Conservation (phyloP, 2,113 vertebrate genomes). For the Dolichotis patagonum region DNA sequence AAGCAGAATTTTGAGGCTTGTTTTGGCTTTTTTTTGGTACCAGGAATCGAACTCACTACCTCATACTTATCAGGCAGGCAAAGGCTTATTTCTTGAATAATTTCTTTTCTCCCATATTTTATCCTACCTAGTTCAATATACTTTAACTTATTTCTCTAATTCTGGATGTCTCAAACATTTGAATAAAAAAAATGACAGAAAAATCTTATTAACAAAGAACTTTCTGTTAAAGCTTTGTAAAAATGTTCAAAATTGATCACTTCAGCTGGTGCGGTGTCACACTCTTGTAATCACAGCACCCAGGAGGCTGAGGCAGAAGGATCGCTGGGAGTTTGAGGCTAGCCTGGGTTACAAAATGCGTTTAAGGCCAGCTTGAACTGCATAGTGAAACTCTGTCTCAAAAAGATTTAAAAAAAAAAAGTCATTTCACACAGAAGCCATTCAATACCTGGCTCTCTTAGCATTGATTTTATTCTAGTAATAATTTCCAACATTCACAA, state of each 20-base stretch:
- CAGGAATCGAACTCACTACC: no score
- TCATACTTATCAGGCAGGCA: no score
- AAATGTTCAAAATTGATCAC: constrained; percentile 27
- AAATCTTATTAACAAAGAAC: constrained; percentile 6
- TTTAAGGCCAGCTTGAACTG: no score
- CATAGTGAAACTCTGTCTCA: no score
- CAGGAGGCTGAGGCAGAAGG: no score
- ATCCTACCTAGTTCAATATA: not conserved
- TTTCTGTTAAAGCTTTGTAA: constrained; percentile 22
- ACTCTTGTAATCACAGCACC: no score
- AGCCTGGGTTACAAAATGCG: no score
- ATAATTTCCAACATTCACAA: constrained; percentile 5
- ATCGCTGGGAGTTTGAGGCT: no score
- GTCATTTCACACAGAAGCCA: constrained; percentile 1
- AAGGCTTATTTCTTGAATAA: not conserved
- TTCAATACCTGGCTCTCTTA: not conserved
- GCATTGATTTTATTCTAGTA: not conserved
- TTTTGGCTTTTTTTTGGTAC: not conserved
- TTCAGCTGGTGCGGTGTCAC: no score
- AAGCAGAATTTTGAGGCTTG: not conserved
- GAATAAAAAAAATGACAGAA: not conserved
- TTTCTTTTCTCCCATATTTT: constrained; percentile 52
- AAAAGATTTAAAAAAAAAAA: no score
- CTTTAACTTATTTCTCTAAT: constrained; percentile 10
- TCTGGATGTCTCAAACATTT: not conserved